Conservation (phyloP, 2,888 invertebrate genomes). For the Strigamia transsilvanica region DNA sequence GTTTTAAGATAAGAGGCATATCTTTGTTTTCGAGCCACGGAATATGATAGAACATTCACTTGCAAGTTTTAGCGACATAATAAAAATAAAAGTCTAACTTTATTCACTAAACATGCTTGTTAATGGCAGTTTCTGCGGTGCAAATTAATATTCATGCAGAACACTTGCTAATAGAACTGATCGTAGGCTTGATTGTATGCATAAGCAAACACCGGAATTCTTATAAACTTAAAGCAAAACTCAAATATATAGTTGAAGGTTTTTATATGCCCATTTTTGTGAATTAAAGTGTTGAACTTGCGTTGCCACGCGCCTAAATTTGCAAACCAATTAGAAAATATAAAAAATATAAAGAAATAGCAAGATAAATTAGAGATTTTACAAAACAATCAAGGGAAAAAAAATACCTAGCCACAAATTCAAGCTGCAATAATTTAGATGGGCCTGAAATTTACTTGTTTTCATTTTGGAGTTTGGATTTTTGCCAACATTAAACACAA, state of each 20-base stretch:
- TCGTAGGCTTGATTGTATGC: slow-evolving; percentile 27
- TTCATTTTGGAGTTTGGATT: slow-evolving; percentile 44
- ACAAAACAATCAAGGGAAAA: background rate
- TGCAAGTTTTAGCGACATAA: slow-evolving; percentile 9
- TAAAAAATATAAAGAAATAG: background rate
- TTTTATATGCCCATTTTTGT: background rate
- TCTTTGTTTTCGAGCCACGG: slow-evolving; percentile 29
- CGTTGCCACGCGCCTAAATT: background rate
- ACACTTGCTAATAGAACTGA: slow-evolving; percentile 36
- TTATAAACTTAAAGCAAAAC: background rate
- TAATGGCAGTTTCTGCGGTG: slow-evolving; percentile 10
- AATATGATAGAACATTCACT: slow-evolving; percentile 37
- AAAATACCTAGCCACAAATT: slow-evolving; percentile 28
- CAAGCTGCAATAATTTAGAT: slow-evolving; percentile 40
- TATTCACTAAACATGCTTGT: slow-evolving; percentile 32
- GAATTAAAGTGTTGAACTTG: slow-evolving; percentile 1
- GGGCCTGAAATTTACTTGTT: slow-evolving; percentile 43
- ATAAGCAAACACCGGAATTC: slow-evolving; percentile 25
- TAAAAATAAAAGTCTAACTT: slow-evolving; percentile 35
- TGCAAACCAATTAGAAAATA: background rate
- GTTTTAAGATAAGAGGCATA: background rate
- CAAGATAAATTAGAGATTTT: background rate
- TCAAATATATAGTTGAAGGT: background rate
- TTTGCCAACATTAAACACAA: slow-evolving; percentile 46
- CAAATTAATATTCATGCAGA: slow-evolving; percentile 38